Evolutionary conservation across 2,888 invertebrate species (phyloP).

Genomic region (Drosophila diplacantha): DNA sequence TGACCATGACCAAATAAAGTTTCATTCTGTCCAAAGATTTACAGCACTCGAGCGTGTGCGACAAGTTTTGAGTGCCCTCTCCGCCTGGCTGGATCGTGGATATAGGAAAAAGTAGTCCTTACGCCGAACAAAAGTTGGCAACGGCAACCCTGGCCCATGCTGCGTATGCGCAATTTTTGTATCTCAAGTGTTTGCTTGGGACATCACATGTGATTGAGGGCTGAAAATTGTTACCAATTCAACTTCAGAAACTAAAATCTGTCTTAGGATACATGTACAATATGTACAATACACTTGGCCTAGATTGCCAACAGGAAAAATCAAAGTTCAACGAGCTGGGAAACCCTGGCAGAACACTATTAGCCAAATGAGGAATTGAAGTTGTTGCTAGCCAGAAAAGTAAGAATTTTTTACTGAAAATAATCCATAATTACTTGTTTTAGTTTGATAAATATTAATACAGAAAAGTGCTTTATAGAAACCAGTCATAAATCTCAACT

Average conservation of each 20-base stretch:
- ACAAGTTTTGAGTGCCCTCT: constrained; percentile 59
- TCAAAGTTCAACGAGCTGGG: constrained; percentile 4
- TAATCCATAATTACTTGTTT: not conserved
- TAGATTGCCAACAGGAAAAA: not conserved
- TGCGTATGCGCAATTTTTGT: constrained; percentile 65
- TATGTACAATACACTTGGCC: constrained; percentile 10
- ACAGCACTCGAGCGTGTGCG: constrained; percentile 68
- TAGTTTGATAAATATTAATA: not conserved
- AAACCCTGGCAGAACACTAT: not conserved
- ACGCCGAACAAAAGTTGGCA: constrained; percentile 24
- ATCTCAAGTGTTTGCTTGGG: constrained; percentile 47
- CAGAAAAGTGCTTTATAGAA: not conserved
- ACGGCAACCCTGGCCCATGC: constrained; percentile 34
- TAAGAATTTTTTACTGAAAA: not conserved
- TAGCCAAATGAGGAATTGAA: not conserved
- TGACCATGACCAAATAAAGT: constrained; percentile 73
- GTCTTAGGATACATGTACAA: not conserved
- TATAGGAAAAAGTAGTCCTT: constrained; percentile 12
- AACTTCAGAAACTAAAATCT: constrained; percentile 30
- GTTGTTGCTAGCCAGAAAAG: not conserved
- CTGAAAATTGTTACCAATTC: constrained; percentile 18
- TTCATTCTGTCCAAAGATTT: constrained; percentile 69
- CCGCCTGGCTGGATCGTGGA: constrained; percentile 15
- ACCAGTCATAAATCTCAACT: not conserved
- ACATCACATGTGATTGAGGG: constrained; percentile 32